Percentiles rank a stretch among this genome's conserved stretches.
Evolutionary conservation across 2,888 invertebrate genomes (phyloP).

Genomic region (Nudaria mundana): DNA sequence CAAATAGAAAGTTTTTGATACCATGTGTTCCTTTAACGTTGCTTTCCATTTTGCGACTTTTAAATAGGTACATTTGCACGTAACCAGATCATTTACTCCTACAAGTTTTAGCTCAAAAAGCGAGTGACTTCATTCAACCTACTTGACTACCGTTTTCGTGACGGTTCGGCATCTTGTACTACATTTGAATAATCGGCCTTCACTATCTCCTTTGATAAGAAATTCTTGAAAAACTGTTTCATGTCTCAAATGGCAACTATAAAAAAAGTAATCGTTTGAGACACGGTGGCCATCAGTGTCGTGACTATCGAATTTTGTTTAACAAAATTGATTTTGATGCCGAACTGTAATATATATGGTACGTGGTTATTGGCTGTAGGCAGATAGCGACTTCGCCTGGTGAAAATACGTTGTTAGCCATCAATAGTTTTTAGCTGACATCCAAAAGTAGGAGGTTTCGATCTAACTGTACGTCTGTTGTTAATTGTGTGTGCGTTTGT

Average conservation of each 20-base stretch:
- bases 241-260: slow-evolving; percentile 22
- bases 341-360: background rate
- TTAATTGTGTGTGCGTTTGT: too few relatives aligned
- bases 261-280: slow-evolving; percentile 33
- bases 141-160: slow-evolving; percentile 55
- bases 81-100: slow-evolving; percentile 41
- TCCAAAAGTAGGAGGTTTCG: too few relatives aligned
- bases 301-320: slow-evolving; percentile 31
- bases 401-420: too few relatives aligned
- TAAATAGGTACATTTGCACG: slow-evolving; percentile 42
- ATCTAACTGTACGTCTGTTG: too few relatives aligned
- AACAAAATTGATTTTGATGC: slow-evolving; percentile 21
- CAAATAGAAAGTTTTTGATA: slow-evolving; percentile 28
- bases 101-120: slow-evolving; percentile 50
- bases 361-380: too few relatives aligned
- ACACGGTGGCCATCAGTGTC: slow-evolving; percentile 22
- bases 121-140: slow-evolving; percentile 58
- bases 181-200: slow-evolving; percentile 63
- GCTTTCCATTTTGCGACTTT: slow-evolving; percentile 57
- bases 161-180: slow-evolving; percentile 64
- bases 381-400: too few relatives aligned
- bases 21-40: slow-evolving; percentile 37
- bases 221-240: slow-evolving; percentile 49
- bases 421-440: too few relatives aligned
- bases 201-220: slow-evolving; percentile 48